A percentile compares a stretch with the other conserved stretches of the same genome.
phyloP scores from a whole-genome alignment of 2,113 vertebrate species.

The Cercocebus atys region DNA sequence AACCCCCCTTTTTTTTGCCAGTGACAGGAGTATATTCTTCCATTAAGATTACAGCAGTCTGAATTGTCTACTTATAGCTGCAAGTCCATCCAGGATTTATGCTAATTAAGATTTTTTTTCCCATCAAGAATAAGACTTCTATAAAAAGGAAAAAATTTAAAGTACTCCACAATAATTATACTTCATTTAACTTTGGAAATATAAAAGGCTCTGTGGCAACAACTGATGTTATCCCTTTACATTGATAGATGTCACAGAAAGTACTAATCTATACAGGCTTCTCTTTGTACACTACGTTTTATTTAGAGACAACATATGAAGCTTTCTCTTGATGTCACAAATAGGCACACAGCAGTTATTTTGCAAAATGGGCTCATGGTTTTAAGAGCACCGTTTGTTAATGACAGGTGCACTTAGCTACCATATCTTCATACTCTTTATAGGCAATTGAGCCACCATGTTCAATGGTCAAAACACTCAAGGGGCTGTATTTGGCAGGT shows the following conservation, averaged over 20 bases:
- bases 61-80: not conserved
- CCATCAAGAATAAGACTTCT: not conserved
- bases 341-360: no score
- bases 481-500: conserved; percentile 91
- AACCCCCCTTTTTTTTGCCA: not conserved
- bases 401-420: conserved; percentile 94
- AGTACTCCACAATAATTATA: not conserved
- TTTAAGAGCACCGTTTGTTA: conserved; percentile 66
- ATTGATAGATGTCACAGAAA: not conserved
- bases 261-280: not conserved
- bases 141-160: not conserved
- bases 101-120: not conserved
- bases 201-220: not conserved
- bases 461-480: conserved; percentile 94
- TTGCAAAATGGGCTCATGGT: not conserved
- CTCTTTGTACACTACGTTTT: not conserved
- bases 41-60: not conserved
- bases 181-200: not conserved
- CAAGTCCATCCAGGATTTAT: not conserved
- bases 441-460: conserved; percentile 93
- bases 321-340: not conserved
- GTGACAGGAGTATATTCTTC: conserved; percentile 64
- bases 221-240: not conserved
- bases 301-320: not conserved
- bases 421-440: conserved; percentile 97